phyloP scores from a whole-genome alignment of 2,888 invertebrate species.

The Aspidiotus destructor region DNA sequence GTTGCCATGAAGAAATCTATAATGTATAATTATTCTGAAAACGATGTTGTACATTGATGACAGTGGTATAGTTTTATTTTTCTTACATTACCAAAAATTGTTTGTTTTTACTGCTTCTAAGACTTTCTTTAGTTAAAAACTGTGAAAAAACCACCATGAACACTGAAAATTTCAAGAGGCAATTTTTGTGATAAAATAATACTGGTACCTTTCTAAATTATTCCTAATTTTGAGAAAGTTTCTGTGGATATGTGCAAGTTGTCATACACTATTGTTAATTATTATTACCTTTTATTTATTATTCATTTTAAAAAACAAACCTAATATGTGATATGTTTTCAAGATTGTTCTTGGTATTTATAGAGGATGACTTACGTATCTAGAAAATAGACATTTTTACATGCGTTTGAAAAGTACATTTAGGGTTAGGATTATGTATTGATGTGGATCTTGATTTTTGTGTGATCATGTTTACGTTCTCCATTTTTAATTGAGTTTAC shows the following conservation, averaged over 20 bases:
- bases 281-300: conserved; percentile 3
- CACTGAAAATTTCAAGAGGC: background rate
- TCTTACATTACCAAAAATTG: conserved; percentile 10
- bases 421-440: conserved; percentile 1
- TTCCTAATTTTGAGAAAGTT: background rate
- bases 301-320: conserved; percentile 11
- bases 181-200: conserved; percentile 19
- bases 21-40: background rate
- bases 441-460: background rate
- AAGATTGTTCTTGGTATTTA: conserved; percentile 22
- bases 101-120: conserved; percentile 6
- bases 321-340: conserved; percentile 20
- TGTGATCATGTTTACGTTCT: no score
- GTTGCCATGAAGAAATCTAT: background rate
- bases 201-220: conserved; percentile 20
- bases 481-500: no score
- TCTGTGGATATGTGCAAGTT: conserved; percentile 12
- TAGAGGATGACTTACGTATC: background rate
- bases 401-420: conserved; percentile 25
- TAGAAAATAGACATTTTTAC: conserved; percentile 7
- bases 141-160: background rate
- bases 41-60: background rate
- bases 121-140: background rate
- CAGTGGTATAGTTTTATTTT: background rate
- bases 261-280: conserved; percentile 6